These are phyloP conservation scores for Merluccius polli DNA, from an alignment of 2,797 vertebrate species.

Conservation along the genomic window DNA sequence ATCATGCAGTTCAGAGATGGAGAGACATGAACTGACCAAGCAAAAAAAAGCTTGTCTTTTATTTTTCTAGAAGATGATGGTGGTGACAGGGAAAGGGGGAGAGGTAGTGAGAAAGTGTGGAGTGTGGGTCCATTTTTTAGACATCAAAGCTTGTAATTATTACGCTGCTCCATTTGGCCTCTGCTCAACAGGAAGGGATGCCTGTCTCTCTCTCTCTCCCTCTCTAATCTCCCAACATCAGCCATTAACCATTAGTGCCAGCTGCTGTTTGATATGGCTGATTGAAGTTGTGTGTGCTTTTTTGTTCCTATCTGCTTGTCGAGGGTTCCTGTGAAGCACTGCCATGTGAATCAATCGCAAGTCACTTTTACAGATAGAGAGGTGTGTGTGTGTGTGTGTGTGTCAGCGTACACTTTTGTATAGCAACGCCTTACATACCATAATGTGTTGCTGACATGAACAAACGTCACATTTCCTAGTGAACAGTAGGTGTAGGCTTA, in stretches of 20 bases:
- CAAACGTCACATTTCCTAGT: neutral
- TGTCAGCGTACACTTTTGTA: neutral
- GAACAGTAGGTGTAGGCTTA: neutral
- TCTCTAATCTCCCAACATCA: constrained; percentile 27
- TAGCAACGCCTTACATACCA: neutral
- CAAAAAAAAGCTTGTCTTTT: neutral
- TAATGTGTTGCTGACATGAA: neutral
- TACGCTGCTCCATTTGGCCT: constrained; percentile 24
- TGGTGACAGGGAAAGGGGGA: neutral
- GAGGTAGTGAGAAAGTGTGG: neutral
- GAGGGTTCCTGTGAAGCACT: constrained; percentile 19
- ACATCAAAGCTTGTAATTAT: constrained; percentile 39
- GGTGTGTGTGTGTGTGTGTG: constrained; percentile 3
- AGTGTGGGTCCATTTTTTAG: constrained; percentile 15
- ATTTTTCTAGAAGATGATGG: constrained; percentile 12
- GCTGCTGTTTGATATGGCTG: constrained; percentile 21
- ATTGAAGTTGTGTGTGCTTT: constrained; percentile 18
- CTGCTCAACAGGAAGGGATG: constrained; percentile 19
- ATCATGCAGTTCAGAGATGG: neutral
- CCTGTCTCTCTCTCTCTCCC: constrained; percentile 3
- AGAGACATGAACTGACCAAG: neutral
- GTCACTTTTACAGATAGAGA: too few species aligned
- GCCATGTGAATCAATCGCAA: constrained; percentile 8
- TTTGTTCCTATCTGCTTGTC: neutral
- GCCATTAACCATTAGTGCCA: constrained; percentile 15